Base-by-base conservation (phyloP, 2,797 vertebrate species). In the Myripristis jacobus region DNA sequence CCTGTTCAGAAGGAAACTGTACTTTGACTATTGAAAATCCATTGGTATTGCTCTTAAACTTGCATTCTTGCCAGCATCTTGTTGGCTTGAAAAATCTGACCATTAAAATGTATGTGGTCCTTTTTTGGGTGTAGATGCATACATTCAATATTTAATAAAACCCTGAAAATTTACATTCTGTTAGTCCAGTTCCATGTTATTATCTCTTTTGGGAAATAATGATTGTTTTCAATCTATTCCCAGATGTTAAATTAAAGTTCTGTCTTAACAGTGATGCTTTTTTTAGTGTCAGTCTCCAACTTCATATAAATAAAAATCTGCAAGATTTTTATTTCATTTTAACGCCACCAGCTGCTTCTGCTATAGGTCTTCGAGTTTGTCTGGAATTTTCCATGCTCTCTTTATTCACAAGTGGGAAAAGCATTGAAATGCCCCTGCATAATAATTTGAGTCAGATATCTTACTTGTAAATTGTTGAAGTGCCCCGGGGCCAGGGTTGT, bases 71-170 rank as follows among this genome's bases (percentile, higher is more conserved):
- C 67, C 64, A 58, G 46, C 36, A 22, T 25, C 22, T n/a, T 73
- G 5, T 82, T 79, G 79, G 87, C 74, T 55, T 75, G n/a, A 41
- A 47, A 63, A 54, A 27, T 77, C 60, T 75, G 79, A 69, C 68
- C 79, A 79, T 62, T 41, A 54, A 70, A 56, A 66, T 84, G 75
- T 77, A 67, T 84, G 52, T 82, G 73, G 75, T 70, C 64, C 50
- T 66, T 19, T 79, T 80, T 82, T 81, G 70, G 75, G 78, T 89
- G 78, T 80, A 86, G 84, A 85, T 83, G 75, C 79, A 80, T 84
- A 89, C 78, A 83, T 84, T 81, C 43, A 82, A 58, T 79, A 79
- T 81, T 82, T 77, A 80, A 82, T 80, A 84, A 87, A 87, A 22
- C 4, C 66, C 38, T 71, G 25, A 73, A 74, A 51, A 66, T 44